Evolutionary conservation across 2,113 vertebrate genomes (phyloP).

Genomic region (Myrmecobius fasciatus): DNA sequence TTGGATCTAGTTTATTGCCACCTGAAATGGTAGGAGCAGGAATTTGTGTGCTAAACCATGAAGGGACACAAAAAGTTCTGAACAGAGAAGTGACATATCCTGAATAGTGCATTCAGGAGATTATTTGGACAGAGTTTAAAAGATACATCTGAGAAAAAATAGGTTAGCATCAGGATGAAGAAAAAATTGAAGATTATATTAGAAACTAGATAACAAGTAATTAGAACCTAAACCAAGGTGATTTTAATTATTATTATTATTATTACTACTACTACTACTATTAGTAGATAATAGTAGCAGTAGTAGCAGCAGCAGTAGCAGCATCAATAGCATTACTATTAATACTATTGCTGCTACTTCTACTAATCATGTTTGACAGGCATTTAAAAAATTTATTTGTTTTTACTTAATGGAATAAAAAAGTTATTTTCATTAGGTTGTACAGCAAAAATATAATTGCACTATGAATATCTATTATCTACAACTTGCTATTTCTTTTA

Average conservation of each 20-base stretch:
- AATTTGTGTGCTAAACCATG: not conserved
- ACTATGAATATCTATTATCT: not conserved
- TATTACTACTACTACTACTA: not conserved
- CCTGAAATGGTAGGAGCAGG: not conserved
- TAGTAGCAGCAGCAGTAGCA: too few species aligned
- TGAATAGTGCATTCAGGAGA: not conserved
- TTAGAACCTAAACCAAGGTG: not conserved
- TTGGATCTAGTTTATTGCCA: not conserved
- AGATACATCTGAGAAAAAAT: not conserved
- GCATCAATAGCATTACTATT: too few species aligned
- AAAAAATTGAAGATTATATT: not conserved
- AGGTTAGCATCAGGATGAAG: not conserved
- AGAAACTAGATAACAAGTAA: not conserved
- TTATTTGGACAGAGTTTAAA: not conserved
- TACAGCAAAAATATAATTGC: not conserved
- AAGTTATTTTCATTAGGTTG: not conserved
- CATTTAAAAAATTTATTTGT: not conserved
- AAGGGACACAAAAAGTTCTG: not conserved
- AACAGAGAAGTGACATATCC: not conserved
- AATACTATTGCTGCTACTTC: too few species aligned
- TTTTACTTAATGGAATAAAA: not conserved
- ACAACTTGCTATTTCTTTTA: not conserved
- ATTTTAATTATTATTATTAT: not conserved
- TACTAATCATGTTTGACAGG: not conserved
- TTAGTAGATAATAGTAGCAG: not conserved